Evolutionary conservation across 2,888 invertebrate genomes (phyloP).

Genomic region (Choristoneura rosaceana): DNA sequence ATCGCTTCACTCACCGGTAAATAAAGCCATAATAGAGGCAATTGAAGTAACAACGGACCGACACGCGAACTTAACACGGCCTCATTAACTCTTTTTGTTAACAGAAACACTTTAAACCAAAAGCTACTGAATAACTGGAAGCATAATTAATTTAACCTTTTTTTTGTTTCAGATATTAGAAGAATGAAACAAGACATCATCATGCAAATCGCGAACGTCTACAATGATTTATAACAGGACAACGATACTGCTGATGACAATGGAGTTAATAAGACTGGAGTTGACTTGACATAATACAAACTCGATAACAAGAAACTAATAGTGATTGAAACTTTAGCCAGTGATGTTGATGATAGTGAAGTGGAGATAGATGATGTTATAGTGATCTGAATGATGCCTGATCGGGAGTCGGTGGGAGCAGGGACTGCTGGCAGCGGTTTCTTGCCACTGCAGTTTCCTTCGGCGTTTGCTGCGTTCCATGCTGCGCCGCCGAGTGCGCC

Average conservation of each 20-base stretch:
- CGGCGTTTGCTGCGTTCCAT: constrained; percentile 87
- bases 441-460: constrained; percentile 85
- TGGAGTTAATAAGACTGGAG: constrained; percentile 69
- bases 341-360: constrained; percentile 47
- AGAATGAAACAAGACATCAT: constrained; percentile 54
- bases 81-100: constrained; percentile 58
- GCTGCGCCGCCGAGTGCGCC: constrained; percentile 86
- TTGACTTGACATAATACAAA: constrained; percentile 69
- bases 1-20: constrained; percentile 59
- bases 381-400: constrained; percentile 80
- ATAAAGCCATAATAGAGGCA: constrained; percentile 69
- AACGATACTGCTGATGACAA: constrained; percentile 62
- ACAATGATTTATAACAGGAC: constrained; percentile 56
- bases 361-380: constrained; percentile 59
- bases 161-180: constrained; percentile 71
- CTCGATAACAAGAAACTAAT: background rate
- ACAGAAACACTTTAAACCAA: constrained; percentile 52
- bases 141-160: constrained; percentile 49
- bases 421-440: constrained; percentile 85
- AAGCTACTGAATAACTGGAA: constrained; percentile 60
- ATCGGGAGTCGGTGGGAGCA: constrained; percentile 83
- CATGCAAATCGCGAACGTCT: constrained; percentile 49
- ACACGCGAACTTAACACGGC: constrained; percentile 62
- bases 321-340: constrained; percentile 15
- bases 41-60: constrained; percentile 61